These are phyloP conservation scores for Rousettus madagascariensis DNA, from an alignment of 2,797 vertebrate genomes.

Conservation along the genomic window DNA sequence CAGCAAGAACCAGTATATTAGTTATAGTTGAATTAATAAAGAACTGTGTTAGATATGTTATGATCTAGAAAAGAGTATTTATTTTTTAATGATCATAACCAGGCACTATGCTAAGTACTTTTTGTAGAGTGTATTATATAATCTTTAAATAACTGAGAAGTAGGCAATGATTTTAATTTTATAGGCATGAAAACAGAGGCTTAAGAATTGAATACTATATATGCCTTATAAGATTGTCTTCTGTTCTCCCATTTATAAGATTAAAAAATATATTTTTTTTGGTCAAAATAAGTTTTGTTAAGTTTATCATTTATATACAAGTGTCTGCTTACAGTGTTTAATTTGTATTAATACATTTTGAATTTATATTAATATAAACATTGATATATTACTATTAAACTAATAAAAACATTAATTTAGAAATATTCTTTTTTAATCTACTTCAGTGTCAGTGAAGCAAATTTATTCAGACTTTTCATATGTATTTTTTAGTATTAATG, in stretches of 20 bases:
- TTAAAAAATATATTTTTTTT: not conserved
- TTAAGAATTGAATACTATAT: not conserved
- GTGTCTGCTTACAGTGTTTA: not conserved
- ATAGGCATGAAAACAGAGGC: not conserved
- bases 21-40: not conserved
- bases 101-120: not conserved
- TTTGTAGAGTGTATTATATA: not conserved
- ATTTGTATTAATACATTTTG: not conserved
- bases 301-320: not conserved
- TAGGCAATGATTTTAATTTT: constrained; percentile 15
- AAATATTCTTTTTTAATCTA: not conserved
- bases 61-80: not conserved
- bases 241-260: not conserved
- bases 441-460: not conserved
- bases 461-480: not conserved
- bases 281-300: not conserved
- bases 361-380: not conserved
- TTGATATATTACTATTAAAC: not conserved
- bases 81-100: not conserved
- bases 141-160: not conserved
- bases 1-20: not conserved
- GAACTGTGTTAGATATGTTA: not conserved
- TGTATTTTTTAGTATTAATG: not conserved
- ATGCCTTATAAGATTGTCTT: not conserved
- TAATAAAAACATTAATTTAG: not conserved